Evolutionary conservation across 2,113 vertebrate species (phyloP).

Genomic region (Furnarius figulus): DNA sequence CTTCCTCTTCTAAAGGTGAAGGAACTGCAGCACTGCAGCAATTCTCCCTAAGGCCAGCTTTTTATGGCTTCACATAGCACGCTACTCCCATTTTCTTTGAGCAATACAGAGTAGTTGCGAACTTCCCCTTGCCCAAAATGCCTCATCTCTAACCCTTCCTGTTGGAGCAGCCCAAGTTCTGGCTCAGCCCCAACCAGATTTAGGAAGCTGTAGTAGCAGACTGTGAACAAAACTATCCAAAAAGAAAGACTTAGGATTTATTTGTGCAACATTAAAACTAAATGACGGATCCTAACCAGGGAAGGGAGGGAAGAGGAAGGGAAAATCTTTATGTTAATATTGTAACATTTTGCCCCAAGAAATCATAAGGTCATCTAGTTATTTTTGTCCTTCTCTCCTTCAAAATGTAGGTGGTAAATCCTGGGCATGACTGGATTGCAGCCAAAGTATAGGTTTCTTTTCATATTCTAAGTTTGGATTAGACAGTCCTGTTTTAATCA

Average conservation of each 20-base stretch:
- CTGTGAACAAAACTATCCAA: neutral
- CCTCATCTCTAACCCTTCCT: rapidly evolving
- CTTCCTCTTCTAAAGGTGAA: neutral
- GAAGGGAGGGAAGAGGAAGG: too few relatives aligned
- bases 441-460: neutral
- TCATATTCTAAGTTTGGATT: neutral
- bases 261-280: neutral
- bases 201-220: neutral
- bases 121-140: neutral
- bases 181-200: neutral
- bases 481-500: neutral
- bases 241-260: neutral
- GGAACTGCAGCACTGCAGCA: neutral
- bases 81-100: neutral
- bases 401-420: neutral
- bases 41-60: neutral
- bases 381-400: neutral
- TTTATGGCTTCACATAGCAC: neutral
- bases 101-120: rapidly evolving
- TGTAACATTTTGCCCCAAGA: neutral
- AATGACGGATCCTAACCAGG: neutral
- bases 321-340: neutral
- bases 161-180: neutral
- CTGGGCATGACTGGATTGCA: neutral
- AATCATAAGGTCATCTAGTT: neutral